Base-by-base conservation (phyloP, 2,888 invertebrate species). In the Ceraclea dissimilis region DNA sequence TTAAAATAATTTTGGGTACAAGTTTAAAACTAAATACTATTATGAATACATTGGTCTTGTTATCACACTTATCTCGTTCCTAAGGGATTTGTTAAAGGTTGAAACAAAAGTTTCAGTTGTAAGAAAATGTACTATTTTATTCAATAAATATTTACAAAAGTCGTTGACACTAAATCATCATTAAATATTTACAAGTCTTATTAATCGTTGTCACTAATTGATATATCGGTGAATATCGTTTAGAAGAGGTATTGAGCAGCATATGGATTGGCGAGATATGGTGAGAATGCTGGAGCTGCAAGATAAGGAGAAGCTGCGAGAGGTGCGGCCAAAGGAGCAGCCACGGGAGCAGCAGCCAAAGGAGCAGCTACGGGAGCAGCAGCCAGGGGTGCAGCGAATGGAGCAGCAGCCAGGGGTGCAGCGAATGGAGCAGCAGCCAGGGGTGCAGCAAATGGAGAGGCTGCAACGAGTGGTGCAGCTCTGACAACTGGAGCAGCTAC, bases 401-500 rank as follows among this genome's bases (percentile, higher is more conserved):
- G 39, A 22, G 65, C 66, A 6, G 68, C 64, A 5, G 50, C 46
- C 11, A 54, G 57, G 39, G 51, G 33, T 48, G 53, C 19, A 22
- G 65, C 66, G 6, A 68, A 64, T 2, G 44, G 31, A 2, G 71
- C 68, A 11, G 43, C 62, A 60, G 51, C 50, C 10, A 49, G 26
- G 20, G 49, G 55, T 17, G 60, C 59, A 18, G 63, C 52, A n/a
- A 56, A 44, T 17, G 58, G 56, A 44, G 58, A 51, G 21, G 58
- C 56, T 20, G 60, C 62, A 26, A 54, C 49, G n/a, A 56, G 43
- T 11, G 50, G 53, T 6, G 59, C 48, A 18, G 54, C 54, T 49
- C 43, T 64, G 64, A n/a, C 67, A 64, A 11, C 65, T 34, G 65
- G 66, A 47, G 72, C 68, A 53, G 70, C 59, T 2, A 71, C 68